Percentiles rank a stretch among this genome's conserved stretches.
phyloP scores from a whole-genome alignment of 2,888 invertebrate species.

The Punctoribates punctum region DNA sequence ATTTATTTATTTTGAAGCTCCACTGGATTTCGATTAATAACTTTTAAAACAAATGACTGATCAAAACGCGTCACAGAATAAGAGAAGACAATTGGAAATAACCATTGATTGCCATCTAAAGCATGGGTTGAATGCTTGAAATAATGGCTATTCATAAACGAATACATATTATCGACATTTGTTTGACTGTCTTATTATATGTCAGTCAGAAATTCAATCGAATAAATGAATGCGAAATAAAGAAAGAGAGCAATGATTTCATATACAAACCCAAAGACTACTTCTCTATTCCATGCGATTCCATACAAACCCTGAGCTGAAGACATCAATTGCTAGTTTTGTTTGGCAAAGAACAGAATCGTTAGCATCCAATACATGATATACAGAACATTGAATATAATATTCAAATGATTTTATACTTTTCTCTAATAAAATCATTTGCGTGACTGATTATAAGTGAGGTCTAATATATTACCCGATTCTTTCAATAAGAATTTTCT shows the following conservation, averaged over 20 bases:
- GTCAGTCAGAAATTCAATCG: conserved; percentile 21
- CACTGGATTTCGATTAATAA: conserved; percentile 21
- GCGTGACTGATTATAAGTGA: conserved; percentile 33
- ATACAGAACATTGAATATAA: not conserved
- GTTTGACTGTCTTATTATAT: conserved; percentile 1
- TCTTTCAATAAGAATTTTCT: too few relatives aligned
- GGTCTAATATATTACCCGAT: not conserved
- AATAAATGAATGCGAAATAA: conserved; percentile 19
- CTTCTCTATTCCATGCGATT: conserved; percentile 38
- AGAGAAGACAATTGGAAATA: not conserved
- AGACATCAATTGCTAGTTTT: conserved; percentile 46
- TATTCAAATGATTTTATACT: conserved; percentile 25
- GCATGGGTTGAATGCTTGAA: not conserved
- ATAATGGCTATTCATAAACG: conserved; percentile 6
- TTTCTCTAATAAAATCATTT: conserved; percentile 32
- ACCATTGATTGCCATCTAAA: not conserved
- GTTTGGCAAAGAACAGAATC: conserved; percentile 49
- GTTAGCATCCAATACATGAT: conserved; percentile 44
- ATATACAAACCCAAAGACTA: too few relatives aligned
- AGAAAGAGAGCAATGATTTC: too few relatives aligned
- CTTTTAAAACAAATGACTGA: not conserved
- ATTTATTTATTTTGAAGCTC: not conserved
- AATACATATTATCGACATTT: conserved; percentile 2
- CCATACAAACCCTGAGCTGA: not conserved
- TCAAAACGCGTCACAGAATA: not conserved